Base-by-base conservation (phyloP, 2,888 invertebrate species). In the Belgica antarctica region DNA sequence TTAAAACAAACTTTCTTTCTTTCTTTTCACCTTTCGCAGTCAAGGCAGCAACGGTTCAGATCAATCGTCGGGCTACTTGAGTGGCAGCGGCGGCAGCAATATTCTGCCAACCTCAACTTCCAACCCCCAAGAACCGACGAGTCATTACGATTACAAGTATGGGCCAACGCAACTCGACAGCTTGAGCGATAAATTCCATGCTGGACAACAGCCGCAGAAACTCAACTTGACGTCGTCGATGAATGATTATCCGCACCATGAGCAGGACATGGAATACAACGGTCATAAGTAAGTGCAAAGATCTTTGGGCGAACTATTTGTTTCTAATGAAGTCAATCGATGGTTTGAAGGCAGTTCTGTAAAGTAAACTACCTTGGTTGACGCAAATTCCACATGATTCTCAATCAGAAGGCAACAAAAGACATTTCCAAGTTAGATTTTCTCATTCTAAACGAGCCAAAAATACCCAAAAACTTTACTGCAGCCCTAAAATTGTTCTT, bases 121-220 rank as follows among this genome's bases (percentile, higher is more conserved):
- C 28, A 25, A 22, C 7, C n/a, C 27, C 8, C 15, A 36, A 10
- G 7, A 12, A 0, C 7, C 41, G 4, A 34, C 59, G 10, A 41
- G 12, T 12, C 17, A 61, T 8, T 59, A 61, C 27, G 61, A 70
- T n/a, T 59, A 61, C 41, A 41, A 70, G 22, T 70, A 27, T 27
- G 36, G 61, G 15, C 41, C 41, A 34, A 28, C 52, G 19, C 52
- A 46, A 15, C 15, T 59, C n/a, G 62, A 69, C 10, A 28, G 24
- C 19, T 15, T 34, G 89, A 88, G 76, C 88, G 88, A 36, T 90
- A 91, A 76, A 91, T 91, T 70, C 91, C 91, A 28, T 92, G 92
- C 36, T 91, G 85, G 10, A 84, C 85, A 76, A 83, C 85, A 71
- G 83, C 79, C 70, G 81, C 81, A 4, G 82, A 62, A 70, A 12